phyloP scores from a whole-genome alignment of 2,888 invertebrate genomes.

The Allolobophora icterica region DNA sequence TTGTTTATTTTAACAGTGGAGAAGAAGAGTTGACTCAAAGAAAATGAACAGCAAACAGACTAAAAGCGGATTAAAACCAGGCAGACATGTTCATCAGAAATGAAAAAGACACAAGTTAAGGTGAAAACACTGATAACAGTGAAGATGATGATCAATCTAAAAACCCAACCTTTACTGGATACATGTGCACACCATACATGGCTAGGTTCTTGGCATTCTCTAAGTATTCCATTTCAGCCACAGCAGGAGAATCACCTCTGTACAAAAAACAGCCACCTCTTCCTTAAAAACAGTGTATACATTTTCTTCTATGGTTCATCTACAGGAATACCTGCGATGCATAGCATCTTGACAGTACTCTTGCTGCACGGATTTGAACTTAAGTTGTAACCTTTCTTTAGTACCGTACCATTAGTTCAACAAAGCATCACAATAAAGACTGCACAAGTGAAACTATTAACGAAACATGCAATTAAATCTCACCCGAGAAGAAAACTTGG shows the following conservation, averaged over 20 bases:
- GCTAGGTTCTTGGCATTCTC: slow-evolving; percentile 98
- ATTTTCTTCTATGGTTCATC: background rate
- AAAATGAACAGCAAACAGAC: background rate
- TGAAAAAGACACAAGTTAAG: background rate
- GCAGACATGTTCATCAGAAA: background rate
- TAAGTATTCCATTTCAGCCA: slow-evolving; percentile 94
- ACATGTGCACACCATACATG: slow-evolving; percentile 97
- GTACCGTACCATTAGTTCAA: too few species aligned
- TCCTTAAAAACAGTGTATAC: background rate
- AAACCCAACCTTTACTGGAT: slow-evolving; percentile 77
- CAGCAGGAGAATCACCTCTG: slow-evolving; percentile 95
- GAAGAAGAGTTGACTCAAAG: too few species aligned
- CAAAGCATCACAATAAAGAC: too few species aligned
- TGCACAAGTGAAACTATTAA: too few species aligned
- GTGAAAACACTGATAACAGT: background rate
- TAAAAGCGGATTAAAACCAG: background rate
- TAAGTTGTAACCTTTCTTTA: too few species aligned
- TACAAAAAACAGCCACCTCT: background rate
- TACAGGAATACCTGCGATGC: background rate
- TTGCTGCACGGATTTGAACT: too few species aligned
- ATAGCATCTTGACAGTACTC: too few species aligned
- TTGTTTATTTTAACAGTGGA: background rate
- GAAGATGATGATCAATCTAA: background rate
- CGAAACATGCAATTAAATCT: too few species aligned
- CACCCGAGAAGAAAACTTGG: too few species aligned